Evolutionary conservation across 2,113 vertebrate species (phyloP).

Genomic region (Ochotona princeps): DNA sequence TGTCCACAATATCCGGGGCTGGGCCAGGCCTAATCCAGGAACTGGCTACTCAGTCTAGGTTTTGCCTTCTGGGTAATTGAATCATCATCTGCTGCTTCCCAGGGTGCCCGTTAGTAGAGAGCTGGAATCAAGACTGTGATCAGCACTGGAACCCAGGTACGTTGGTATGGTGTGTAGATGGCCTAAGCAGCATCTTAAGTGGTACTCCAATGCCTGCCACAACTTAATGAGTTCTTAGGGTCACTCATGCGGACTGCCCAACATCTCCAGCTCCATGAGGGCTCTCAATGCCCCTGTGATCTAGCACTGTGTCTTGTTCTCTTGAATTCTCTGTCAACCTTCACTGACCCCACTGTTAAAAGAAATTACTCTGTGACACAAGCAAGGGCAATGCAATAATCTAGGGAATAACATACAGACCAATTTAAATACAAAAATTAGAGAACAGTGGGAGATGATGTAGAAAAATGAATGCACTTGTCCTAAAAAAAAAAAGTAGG

Average conservation of each 20-base stretch:
- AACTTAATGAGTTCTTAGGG: no score
- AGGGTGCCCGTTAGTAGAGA: no score
- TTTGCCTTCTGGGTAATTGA: no score
- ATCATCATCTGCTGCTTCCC: no score
- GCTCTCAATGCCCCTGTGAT: neutral
- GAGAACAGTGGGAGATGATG: neutral
- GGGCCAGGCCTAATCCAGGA: no score
- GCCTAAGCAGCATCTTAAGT: no score
- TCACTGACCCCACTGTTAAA: neutral
- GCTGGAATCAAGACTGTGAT: no score
- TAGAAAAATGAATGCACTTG: neutral
- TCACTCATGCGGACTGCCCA: neutral
- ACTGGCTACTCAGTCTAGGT: no score
- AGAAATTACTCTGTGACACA: neutral
- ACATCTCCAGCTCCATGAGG: neutral
- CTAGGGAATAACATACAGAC: neutral
- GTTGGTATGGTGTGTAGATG: no score
- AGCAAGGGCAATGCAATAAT: neutral
- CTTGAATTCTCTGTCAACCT: constrained; percentile 33
- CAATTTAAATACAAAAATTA: neutral
- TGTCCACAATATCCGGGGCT: no score
- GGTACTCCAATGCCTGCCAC: no score
- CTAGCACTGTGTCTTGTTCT: neutral
- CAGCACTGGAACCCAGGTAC: no score
- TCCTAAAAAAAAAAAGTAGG: neutral